Conservation (phyloP, 2,888 invertebrate genomes). For the Leptothorax acervorum region DNA sequence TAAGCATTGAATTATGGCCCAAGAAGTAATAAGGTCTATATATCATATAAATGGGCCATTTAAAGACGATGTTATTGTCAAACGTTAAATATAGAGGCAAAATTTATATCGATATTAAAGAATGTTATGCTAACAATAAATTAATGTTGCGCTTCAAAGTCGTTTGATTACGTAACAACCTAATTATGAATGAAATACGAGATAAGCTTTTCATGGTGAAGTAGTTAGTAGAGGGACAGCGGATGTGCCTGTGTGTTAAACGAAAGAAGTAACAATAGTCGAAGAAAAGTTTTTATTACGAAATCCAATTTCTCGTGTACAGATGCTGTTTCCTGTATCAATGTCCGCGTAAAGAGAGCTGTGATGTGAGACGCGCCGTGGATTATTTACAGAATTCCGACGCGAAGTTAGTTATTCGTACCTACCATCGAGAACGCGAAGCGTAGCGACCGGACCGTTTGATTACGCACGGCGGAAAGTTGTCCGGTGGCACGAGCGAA, state of each 20-base stretch:
- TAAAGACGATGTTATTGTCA: constrained; percentile 4
- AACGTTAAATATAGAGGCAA: not conserved
- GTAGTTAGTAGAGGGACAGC: not conserved
- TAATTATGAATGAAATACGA: not conserved
- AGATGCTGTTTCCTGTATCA: constrained; percentile 50
- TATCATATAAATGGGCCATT: constrained; percentile 10
- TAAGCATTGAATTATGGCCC: constrained; percentile 34
- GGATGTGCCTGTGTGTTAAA: not conserved
- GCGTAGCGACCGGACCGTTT: constrained; percentile 48
- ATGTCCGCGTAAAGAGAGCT: constrained; percentile 35
- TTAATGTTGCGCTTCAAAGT: not conserved
- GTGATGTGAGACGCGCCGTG: constrained; percentile 55
- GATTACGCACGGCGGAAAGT: constrained; percentile 44
- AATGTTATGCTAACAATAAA: not conserved
- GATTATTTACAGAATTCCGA: constrained; percentile 68
- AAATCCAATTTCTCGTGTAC: constrained; percentile 68
- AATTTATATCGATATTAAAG: not conserved
- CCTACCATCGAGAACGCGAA: not conserved
- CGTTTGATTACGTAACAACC: not conserved
- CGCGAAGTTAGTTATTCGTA: not conserved
- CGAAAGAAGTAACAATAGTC: constrained; percentile 43
- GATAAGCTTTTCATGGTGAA: not conserved
- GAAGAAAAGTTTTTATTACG: constrained; percentile 74
- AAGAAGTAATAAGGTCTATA: constrained; percentile 13
- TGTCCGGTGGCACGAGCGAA: constrained; percentile 17